Percentiles rank a stretch among this genome's conserved stretches.
These are phyloP conservation scores for Papilio polyxenes DNA, from an alignment of 1,140 invertebrate genomes.

Conservation along the genomic window DNA sequence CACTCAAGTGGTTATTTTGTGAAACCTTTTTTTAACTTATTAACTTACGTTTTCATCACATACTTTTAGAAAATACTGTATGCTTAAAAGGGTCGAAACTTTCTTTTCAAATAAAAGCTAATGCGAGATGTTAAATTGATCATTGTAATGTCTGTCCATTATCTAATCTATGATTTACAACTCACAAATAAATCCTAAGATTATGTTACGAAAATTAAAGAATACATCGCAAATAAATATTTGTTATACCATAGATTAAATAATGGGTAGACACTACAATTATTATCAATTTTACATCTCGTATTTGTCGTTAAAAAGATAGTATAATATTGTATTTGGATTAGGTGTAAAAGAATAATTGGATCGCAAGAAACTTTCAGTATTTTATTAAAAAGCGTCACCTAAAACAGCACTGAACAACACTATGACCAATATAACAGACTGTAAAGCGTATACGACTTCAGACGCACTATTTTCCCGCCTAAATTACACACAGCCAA, in stretches of 20 bases:
- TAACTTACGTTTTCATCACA: background rate
- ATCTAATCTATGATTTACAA: too few species aligned
- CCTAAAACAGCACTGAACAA: too few species aligned
- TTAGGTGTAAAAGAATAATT: too few species aligned
- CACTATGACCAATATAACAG: background rate
- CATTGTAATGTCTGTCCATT: too few species aligned
- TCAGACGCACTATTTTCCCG: background rate
- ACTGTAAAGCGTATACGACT: background rate
- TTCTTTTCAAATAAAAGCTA: too few species aligned
- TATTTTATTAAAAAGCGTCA: too few species aligned
- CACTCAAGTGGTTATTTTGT: background rate
- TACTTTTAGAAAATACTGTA: background rate
- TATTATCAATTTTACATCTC: background rate
- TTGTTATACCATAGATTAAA: background rate
- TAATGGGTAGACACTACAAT: background rate
- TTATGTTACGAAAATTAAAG: too few species aligned
- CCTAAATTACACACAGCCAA: slow-evolving; percentile 1
- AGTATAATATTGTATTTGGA: background rate
- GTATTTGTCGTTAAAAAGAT: background rate
- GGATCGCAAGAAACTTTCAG: too few species aligned
- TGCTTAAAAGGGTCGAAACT: too few species aligned
- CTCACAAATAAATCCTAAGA: too few species aligned
- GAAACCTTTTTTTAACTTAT: background rate
- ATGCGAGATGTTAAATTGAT: too few species aligned
- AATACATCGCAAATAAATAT: too few species aligned